A percentile compares a stretch with the other conserved stretches of the same genome.
Conservation (phyloP, 1,140 invertebrate genomes). For the Liolophura sinensis region DNA sequence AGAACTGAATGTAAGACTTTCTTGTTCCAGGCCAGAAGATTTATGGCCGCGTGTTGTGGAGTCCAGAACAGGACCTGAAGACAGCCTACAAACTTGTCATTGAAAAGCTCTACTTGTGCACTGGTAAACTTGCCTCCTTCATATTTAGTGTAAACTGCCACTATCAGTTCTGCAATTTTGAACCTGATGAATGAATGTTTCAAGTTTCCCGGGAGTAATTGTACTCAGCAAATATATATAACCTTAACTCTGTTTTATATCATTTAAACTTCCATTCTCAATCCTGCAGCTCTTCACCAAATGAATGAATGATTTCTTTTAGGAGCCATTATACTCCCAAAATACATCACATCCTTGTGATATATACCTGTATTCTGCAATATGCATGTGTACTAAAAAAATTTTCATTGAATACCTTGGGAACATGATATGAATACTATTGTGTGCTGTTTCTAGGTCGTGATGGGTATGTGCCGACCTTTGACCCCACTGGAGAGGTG, state of each 20-base stretch:
- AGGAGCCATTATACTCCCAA: not conserved
- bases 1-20: not conserved
- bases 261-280: not conserved
- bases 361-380: constrained; percentile 1
- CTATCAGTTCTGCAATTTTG: not conserved
- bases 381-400: too few species aligned
- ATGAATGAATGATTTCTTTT: not conserved
- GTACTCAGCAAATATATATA: not conserved
- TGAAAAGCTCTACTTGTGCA: constrained; percentile 61
- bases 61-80: constrained; percentile 58
- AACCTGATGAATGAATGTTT: not conserved
- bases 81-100: constrained; percentile 57
- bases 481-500: constrained; percentile 60
- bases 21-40: constrained; percentile 53
- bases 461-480: constrained; percentile 60
- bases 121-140: constrained; percentile 43
- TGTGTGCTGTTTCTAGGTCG: constrained; percentile 33
- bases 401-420: not conserved
- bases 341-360: not conserved
- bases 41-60: constrained; percentile 62
- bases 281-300: not conserved
- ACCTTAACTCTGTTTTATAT: too few species aligned
- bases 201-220: not conserved
- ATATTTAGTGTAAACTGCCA: too few species aligned
- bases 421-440: not conserved